Evolutionary conservation across 2,888 invertebrate genomes (phyloP), one percentile per base, ranked within the genome.

Genomic region (Pedicia rivosa): DNA sequence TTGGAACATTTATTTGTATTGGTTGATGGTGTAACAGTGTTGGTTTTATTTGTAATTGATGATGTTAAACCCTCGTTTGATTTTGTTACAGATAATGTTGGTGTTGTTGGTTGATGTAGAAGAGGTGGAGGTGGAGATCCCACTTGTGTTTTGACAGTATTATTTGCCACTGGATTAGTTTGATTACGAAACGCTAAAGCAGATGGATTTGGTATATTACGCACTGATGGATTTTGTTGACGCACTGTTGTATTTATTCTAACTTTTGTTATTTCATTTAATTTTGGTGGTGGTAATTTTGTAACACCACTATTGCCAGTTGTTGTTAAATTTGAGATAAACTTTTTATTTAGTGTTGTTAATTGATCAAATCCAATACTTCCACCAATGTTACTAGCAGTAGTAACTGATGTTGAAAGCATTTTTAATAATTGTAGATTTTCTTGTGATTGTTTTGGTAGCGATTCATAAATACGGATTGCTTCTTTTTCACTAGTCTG

Each of bases 131-230:
- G 24, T 24, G 24, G 8, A 20, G 20, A 20, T 20, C 20, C 20
- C 5, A 20, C 20, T 20, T 5, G 5, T 20, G 20, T 20, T 20
- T 5, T 20, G 5, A 8, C 20, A 20, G 20, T 5, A 6, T 5
- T 8, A 6, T 5, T 20, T 20, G 20, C 8, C 8, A 8, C 8
- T 20, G 20, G 25, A 27, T 24, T 37, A 27, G 17, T 32, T 33
- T 64, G 63, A 47, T 70, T 69, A 41, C 71, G 64, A 44, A 66
- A 63, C 27, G 71, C 65, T 45, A 74, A 45, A 7, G 70, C 62
- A 36, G 72, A 72, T 5, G 73, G 73, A 55, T 74, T 73, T 5
- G 74, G 73, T 43, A 74, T 74, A 46, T 69, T 72, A 28, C 74
- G 58, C 17, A 74, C 69, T 15, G 66, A 68, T 39, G 72, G 71